Conservation (phyloP, 2,888 invertebrate genomes). For the Lochmaea crataegi region DNA sequence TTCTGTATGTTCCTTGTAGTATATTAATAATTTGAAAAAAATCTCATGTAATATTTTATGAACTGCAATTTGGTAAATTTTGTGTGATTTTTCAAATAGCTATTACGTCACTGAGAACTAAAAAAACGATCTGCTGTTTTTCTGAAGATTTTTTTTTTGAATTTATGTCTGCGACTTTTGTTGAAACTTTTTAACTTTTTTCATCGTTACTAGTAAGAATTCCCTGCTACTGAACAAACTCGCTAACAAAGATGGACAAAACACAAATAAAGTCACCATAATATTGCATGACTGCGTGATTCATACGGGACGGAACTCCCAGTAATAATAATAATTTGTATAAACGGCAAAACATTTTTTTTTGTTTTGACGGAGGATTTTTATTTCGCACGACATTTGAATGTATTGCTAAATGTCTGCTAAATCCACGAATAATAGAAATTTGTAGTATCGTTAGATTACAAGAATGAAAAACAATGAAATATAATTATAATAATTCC, state of each 20-base stretch:
- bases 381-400: slow-evolving; percentile 1
- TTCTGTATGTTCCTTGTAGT: too few relatives aligned
- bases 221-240: too few relatives aligned
- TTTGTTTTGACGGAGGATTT: not conserved
- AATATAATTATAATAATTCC: not conserved
- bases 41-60: too few relatives aligned
- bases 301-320: not conserved
- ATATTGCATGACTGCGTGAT: not conserved
- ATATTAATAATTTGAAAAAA: too few relatives aligned
- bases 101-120: too few relatives aligned
- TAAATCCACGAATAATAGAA: not conserved
- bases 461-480: not conserved
- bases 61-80: too few relatives aligned
- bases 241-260: not conserved
- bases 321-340: not conserved
- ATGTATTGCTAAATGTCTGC: not conserved
- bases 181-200: too few relatives aligned
- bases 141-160: too few relatives aligned
- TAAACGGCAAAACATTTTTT: not conserved
- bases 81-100: too few relatives aligned
- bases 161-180: too few relatives aligned
- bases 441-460: not conserved
- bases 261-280: not conserved
- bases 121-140: too few relatives aligned
- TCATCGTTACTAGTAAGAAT: too few relatives aligned